Conservation (phyloP, 2,113 vertebrate species). For the Ondatra zibethicus region DNA sequence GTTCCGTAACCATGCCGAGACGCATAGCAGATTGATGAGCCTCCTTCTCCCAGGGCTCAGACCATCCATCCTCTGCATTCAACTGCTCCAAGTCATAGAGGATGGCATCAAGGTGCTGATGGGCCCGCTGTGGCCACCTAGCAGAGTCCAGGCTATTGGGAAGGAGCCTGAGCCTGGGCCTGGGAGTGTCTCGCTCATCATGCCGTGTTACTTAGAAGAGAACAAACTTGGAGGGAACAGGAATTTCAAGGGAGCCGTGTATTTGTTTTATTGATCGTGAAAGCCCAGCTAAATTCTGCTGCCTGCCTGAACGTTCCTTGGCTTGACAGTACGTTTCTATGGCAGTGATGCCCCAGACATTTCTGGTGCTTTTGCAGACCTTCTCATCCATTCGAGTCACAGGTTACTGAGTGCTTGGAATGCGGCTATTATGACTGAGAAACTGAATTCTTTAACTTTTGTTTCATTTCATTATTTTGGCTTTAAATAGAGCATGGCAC, state of each 20-base stretch:
- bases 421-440: not conserved
- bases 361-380: not conserved
- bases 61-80: not conserved
- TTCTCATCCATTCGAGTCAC: not conserved
- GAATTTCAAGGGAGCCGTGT: not conserved
- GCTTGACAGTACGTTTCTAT: not conserved
- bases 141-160: not conserved
- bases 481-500: not conserved
- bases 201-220: not conserved
- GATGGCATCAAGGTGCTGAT: not conserved
- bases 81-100: not conserved
- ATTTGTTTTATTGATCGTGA: not conserved
- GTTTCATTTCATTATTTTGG: slow-evolving; percentile 32
- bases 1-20: slow-evolving; percentile 18
- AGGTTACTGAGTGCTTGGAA: not conserved
- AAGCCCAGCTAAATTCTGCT: not conserved
- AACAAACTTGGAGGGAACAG: not conserved
- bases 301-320: not conserved
- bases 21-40: slow-evolving; percentile 17
- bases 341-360: not conserved
- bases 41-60: slow-evolving; percentile 1
- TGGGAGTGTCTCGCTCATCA: not conserved
- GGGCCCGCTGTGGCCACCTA: not conserved
- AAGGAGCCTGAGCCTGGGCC: not conserved
- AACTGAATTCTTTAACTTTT: not conserved